phyloP scores from a whole-genome alignment of 2,113 vertebrate genomes.

The Platysteira castanea region DNA sequence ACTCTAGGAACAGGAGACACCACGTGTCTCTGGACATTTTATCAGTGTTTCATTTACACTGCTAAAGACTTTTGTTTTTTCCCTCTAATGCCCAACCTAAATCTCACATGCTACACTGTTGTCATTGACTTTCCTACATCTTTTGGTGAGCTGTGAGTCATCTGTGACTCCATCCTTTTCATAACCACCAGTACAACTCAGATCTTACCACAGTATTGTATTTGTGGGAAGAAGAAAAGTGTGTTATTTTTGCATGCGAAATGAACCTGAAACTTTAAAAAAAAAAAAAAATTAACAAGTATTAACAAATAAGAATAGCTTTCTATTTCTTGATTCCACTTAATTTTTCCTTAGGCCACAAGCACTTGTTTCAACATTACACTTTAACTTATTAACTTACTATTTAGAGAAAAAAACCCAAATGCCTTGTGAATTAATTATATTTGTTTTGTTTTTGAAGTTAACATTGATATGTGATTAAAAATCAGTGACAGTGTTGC shows the following conservation, averaged over 20 bases:
- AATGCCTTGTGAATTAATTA: neutral
- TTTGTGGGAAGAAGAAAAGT: neutral
- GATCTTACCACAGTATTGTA: neutral
- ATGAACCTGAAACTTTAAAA: neutral
- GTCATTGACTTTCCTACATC: neutral
- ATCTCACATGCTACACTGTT: neutral
- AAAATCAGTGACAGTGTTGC: neutral
- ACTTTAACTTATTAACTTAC: neutral
- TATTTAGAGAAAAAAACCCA: neutral
- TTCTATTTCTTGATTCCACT: neutral
- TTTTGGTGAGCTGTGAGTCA: neutral
- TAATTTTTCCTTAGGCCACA: neutral
- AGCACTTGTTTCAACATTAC: neutral
- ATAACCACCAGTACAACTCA: neutral
- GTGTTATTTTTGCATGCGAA: neutral
- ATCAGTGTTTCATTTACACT: neutral
- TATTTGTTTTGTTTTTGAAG: neutral
- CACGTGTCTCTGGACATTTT: neutral
- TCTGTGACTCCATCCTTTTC: neutral
- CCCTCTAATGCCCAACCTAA: neutral
- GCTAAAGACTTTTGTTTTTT: neutral
- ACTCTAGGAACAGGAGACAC: neutral
- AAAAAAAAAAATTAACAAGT: neutral
- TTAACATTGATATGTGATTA: neutral
- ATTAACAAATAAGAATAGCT: neutral